These are phyloP conservation scores for Hippocampus abdominalis DNA, from an alignment of 2,113 vertebrate genomes.

Conservation along the genomic window DNA sequence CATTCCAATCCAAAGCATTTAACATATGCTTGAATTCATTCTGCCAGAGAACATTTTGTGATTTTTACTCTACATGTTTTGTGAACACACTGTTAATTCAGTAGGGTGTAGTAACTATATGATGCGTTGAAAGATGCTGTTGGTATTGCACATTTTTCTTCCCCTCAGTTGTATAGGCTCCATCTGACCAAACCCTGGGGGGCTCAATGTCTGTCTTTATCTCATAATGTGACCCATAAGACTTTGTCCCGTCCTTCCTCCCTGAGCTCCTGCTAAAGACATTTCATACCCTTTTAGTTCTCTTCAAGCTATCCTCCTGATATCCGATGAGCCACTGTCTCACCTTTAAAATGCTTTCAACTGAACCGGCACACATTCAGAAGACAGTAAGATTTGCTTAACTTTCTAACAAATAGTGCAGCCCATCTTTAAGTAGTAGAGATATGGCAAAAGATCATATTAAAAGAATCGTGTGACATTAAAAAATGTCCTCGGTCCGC, in stretches of 20 bases:
- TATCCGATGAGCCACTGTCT: conserved; percentile 19
- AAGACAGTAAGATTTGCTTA: conserved; percentile 9
- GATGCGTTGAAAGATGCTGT: not conserved
- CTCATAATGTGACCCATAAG: conserved; percentile 71
- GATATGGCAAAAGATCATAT: not conserved
- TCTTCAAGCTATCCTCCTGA: conserved; percentile 19
- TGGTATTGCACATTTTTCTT: conserved; percentile 8
- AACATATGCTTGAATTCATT: conserved; percentile 29
- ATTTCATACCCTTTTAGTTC: conserved; percentile 30
- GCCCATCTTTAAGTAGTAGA: not conserved
- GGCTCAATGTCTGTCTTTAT: conserved; percentile 58
- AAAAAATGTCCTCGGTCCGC: too few species aligned
- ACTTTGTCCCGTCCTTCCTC: conserved; percentile 47
- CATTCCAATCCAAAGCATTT: conserved; percentile 33
- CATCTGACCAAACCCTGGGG: conserved; percentile 18
- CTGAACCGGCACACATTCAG: conserved; percentile 5
- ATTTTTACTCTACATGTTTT: conserved; percentile 5
- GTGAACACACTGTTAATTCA: not conserved
- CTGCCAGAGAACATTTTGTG: conserved; percentile 15
- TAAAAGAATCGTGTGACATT: too few species aligned
- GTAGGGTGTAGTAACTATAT: not conserved
- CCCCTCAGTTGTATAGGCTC: conserved; percentile 12
- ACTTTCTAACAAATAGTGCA: not conserved
- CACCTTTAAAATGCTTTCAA: conserved; percentile 15
- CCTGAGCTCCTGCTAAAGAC: conserved; percentile 25